Evolutionary conservation across 2,888 invertebrate genomes (phyloP), one percentile per base, ranked within the genome.

Genomic region (Taphrorychus bicolor): DNA sequence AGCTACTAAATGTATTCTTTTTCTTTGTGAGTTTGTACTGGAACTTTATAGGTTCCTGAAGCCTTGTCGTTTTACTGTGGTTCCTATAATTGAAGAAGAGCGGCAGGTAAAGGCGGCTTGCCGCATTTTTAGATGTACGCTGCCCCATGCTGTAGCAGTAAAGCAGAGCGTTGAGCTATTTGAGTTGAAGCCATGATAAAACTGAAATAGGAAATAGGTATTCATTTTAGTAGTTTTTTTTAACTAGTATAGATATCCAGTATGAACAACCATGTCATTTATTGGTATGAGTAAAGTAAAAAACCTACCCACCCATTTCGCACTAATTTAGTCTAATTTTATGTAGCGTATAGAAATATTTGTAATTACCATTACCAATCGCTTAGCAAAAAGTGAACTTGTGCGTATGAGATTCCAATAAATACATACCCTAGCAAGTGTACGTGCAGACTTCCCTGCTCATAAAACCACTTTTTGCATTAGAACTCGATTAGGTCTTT

Each of bases 71-170:
- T 49, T 65, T 62, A 40, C 77, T 84, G 74, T 88, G 87, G 72
- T 89, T 89, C 76, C 89, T 19, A 40, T 16, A 87, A 42, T 91
- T 83, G 63, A 91, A 89, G 91, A 92, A 91, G 17, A 61, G 56
- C 11, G 71, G 69, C 49, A 75, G 65, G 63, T 73, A 73, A 81
- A 91, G 91, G 71, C 84, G 83, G 73, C 76, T 76, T 61, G 74
- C 74, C 66, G 71, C 72, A 72, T 75, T 76, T 80, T 82, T 82
- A 76, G 86, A 86, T 74, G 85, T 80, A 80, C 83, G 84, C 78
- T 86, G 86, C 79, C 86, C 86, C 86, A 86, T 32, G 32, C 11
- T 32, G 32, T 32, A n/a, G n/a, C n/a, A n/a, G n/a, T n/a, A n/a
- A n/a, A n/a, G n/a, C 5, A 14, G 11, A 16, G 18, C 3, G 5